Base-by-base conservation (phyloP, 2,113 vertebrate species). In the Microtus oregoni region DNA sequence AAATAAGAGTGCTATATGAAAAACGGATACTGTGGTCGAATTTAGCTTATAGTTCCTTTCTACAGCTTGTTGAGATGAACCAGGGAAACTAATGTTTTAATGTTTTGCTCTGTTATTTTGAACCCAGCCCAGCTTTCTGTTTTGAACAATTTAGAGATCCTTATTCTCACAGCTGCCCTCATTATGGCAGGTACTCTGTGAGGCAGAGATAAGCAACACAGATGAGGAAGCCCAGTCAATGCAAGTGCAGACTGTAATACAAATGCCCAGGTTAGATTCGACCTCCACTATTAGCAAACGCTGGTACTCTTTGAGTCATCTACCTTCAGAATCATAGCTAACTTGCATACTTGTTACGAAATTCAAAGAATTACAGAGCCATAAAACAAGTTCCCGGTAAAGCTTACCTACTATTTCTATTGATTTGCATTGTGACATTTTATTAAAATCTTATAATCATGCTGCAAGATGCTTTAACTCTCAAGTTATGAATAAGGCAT, bases 401-500 rank as follows among this genome's bases (percentile, higher is more conserved):
- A 93, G 3, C 17, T 79, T 68, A 75, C 17, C 61, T 85, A 67
- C 65, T 81, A 28, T 94, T 94, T 86, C 55, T 68, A 47, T 78
- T 91, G 91, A 50, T 28, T 50, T 85, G 2, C 35, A 41, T 35
- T 14, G 4, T 70, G 28, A 58, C n/a, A 58, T 94, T 93, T 86
- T 35, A 82, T 90, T 95, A 92, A 92, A 52, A 73, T 90, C 72
- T 67, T 72, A n/a, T 32, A 86, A 35, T 35, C 7, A 12, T 82
- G 28, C 35, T 85, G 1, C 55, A 78, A 81, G 35, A 17, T 72
- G 44, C 87, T 76, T 86, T 75, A 41, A 58, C 77, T 24, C 52
- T 96, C 7, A 32, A 2, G 28, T 81, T 81, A 67, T 65, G 68
- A 35, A 79, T 72, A 28, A 96, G 14, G 7, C 41, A 50, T 22